Percentiles rank a stretch among this genome's conserved stretches.
Evolutionary conservation across 2,797 vertebrate species (phyloP).

Genomic region (Sebastolobus alascanus): DNA sequence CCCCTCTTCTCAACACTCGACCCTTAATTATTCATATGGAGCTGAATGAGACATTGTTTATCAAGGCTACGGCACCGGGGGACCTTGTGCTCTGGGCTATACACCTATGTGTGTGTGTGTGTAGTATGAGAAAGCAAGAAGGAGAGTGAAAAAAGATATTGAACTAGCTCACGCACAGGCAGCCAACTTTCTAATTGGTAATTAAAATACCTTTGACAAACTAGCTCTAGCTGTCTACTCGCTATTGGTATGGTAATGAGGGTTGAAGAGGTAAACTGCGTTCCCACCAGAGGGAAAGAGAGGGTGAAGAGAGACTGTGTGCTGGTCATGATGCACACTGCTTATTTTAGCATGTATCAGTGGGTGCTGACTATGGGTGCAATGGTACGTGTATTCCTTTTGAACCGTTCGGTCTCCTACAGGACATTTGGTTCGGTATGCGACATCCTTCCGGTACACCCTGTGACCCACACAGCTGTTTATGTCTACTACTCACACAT

Average conservation of each 20-base stretch:
- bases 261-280: slow-evolving; percentile 72
- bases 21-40: slow-evolving; percentile 80
- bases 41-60: slow-evolving; percentile 83
- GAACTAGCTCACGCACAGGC: slow-evolving; percentile 55
- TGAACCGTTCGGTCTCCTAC: neutral
- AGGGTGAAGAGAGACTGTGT: slow-evolving; percentile 20
- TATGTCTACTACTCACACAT: neutral
- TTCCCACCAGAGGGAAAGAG: slow-evolving; percentile 64
- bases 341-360: slow-evolving; percentile 27
- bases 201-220: slow-evolving; percentile 82
- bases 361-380: neutral
- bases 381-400: neutral
- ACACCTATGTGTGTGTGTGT: slow-evolving; percentile 52
- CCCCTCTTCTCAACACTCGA: slow-evolving; percentile 65
- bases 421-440: neutral
- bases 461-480: neutral
- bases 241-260: slow-evolving; percentile 79
- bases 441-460: neutral
- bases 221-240: slow-evolving; percentile 69
- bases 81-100: slow-evolving; percentile 57
- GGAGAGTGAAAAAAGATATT: slow-evolving; percentile 47
- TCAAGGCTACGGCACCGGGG: slow-evolving; percentile 66
- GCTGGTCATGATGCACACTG: slow-evolving; percentile 22
- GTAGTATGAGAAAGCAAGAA: slow-evolving; percentile 26
- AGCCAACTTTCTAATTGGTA: slow-evolving; percentile 80